Evolutionary conservation across 2,888 invertebrate genomes (phyloP).

Genomic region (Nesidiocoris tenuis): DNA sequence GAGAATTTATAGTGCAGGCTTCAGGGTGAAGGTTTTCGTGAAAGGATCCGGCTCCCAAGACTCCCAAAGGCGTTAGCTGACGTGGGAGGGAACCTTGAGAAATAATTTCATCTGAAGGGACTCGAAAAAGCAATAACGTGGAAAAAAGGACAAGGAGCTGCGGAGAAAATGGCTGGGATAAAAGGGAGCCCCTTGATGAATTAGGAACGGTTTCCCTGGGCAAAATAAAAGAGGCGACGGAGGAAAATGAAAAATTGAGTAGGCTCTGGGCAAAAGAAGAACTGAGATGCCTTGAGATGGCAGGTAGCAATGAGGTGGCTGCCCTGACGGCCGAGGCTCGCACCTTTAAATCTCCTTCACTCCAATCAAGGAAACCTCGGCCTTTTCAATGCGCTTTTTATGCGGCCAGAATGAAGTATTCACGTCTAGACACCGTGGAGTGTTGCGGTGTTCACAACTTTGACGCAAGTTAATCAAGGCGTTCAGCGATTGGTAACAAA

Average conservation of each 20-base stretch:
- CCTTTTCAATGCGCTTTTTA: background rate
- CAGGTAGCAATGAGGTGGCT: background rate
- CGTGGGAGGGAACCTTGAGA: background rate
- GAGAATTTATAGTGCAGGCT: constrained; percentile 31
- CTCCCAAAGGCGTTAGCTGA: background rate
- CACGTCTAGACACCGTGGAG: background rate
- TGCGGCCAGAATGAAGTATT: background rate
- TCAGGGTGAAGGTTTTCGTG: background rate
- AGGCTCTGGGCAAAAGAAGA: background rate
- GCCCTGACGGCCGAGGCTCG: background rate
- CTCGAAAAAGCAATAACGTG: background rate
- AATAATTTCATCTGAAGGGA: background rate
- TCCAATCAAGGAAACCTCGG: background rate
- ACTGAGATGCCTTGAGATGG: background rate
- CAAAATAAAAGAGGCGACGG: background rate
- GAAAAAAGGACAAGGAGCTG: background rate
- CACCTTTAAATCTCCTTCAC: background rate
- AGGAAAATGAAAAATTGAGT: constrained; percentile 13
- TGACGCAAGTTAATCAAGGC: too few species aligned
- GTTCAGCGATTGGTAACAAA: too few species aligned
- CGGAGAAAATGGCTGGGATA: background rate
- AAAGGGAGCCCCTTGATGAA: background rate
- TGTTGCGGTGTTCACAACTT: too few species aligned
- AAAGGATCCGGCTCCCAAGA: background rate
- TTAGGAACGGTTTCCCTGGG: constrained; percentile 3